Percentiles rank a stretch among this genome's conserved stretches.
Conservation (phyloP, 2,888 invertebrate species). For the Corbicula japonica region DNA sequence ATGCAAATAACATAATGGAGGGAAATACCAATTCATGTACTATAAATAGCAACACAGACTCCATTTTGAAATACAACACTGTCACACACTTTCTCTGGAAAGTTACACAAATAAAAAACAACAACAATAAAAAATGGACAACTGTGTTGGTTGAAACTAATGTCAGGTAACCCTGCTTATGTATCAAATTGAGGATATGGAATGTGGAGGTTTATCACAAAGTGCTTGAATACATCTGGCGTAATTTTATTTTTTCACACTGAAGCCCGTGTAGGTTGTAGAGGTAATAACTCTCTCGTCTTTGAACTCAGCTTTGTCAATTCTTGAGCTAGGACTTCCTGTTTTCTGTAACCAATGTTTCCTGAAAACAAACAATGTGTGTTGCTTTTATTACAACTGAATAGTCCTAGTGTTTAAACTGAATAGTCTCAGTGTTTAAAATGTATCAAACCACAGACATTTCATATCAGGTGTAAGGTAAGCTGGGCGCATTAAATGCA, state of each 20-base stretch:
- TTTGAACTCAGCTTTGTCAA: conserved; percentile 80
- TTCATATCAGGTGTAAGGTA: too few relatives aligned
- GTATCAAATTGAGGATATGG: too few relatives aligned
- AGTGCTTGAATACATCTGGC: not conserved
- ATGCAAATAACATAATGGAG: conserved; percentile 22
- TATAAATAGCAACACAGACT: conserved; percentile 1
- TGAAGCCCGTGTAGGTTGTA: conserved; percentile 63
- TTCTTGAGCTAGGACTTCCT: conserved; percentile 84
- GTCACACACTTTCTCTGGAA: not conserved
- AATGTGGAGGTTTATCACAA: conserved; percentile 10
- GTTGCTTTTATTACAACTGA: not conserved
- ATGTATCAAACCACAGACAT: too few relatives aligned
- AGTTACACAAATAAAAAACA: not conserved
- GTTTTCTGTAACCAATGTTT: conserved; percentile 79
- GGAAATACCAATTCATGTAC: conserved; percentile 28
- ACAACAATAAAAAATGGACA: too few relatives aligned
- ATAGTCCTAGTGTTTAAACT: too few relatives aligned
- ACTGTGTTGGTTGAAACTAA: too few relatives aligned
- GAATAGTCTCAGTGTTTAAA: too few relatives aligned
- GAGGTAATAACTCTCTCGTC: conserved; percentile 71
- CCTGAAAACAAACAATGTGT: conserved; percentile 67
- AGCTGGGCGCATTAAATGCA: too few relatives aligned
- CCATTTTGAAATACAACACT: conserved; percentile 14
- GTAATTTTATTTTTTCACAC: conserved; percentile 40
- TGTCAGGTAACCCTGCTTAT: too few relatives aligned